Percentiles rank a stretch among this genome's conserved stretches.
Evolutionary conservation across 2,113 vertebrate species (phyloP).

Genomic region (Indicator indicator): DNA sequence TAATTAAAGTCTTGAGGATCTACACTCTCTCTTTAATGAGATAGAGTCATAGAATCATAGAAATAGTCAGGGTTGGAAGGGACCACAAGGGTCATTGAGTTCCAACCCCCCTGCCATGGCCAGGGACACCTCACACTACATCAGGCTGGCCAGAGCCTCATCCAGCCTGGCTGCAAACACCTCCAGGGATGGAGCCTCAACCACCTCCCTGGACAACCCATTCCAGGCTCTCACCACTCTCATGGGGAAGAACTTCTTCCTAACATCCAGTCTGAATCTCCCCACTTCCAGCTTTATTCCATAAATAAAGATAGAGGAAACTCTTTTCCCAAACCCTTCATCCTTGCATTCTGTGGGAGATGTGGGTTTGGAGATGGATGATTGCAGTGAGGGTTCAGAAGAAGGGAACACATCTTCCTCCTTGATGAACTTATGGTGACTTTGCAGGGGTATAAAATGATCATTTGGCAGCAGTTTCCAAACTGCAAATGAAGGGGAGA

Average conservation of each 20-base stretch:
- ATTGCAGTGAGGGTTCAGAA: background rate
- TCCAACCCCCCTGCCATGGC: no score
- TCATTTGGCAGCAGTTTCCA: background rate
- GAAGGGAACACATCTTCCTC: background rate
- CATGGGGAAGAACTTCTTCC: no score
- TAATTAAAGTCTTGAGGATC: background rate
- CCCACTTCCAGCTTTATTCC: no score
- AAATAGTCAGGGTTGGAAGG: no score
- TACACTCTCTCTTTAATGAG: background rate
- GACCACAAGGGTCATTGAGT: no score
- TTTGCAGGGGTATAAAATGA: background rate
- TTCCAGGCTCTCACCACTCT: no score
- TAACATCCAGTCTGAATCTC: no score
- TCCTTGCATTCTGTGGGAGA: fast-evolving
- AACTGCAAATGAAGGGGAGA: background rate
- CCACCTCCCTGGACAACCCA: no score
- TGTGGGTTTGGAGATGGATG: background rate
- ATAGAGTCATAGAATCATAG: background rate
- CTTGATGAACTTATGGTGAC: background rate
- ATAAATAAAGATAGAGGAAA: background rate
- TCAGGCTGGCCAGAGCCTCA: no score
- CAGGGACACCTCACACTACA: no score
- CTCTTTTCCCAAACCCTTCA: background rate
- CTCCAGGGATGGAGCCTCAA: no score
- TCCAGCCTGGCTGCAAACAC: no score